phyloP scores from a whole-genome alignment of 2,888 invertebrate genomes.

The Leuctra nigra region DNA sequence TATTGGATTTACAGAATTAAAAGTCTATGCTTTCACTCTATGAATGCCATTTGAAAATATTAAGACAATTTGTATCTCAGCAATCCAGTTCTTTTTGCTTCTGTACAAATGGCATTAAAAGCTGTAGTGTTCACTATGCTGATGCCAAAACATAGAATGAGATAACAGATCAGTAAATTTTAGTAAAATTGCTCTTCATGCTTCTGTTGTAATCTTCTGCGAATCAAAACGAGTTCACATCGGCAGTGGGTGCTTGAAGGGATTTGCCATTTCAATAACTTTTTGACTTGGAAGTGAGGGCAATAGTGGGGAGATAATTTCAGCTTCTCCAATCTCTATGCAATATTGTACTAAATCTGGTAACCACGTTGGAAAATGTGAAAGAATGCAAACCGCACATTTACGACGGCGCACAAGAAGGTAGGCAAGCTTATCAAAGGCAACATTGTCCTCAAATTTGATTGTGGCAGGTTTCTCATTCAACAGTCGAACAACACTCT shows the following conservation, averaged over 20 bases:
- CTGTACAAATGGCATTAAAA: background rate
- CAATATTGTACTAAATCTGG: background rate
- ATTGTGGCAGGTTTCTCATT: background rate
- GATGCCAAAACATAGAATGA: too few species aligned
- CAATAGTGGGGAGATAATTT: background rate
- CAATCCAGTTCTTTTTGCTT: background rate
- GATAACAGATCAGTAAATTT: too few species aligned
- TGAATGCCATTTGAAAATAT: too few species aligned
- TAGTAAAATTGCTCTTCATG: too few species aligned
- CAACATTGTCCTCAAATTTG: background rate
- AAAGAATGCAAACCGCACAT: background rate
- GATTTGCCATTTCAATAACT: too few species aligned
- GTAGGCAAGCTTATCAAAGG: background rate
- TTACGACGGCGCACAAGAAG: background rate
- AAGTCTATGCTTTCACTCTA: too few species aligned
- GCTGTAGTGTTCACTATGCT: too few species aligned
- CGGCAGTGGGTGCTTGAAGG: too few species aligned
- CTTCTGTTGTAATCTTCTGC: too few species aligned
- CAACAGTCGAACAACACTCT: background rate
- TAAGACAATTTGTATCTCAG: background rate
- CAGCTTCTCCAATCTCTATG: background rate
- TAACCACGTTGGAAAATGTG: constrained; percentile 1
- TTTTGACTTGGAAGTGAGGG: too few species aligned
- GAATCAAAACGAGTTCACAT: too few species aligned
- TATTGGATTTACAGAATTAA: background rate